Conservation (phyloP, 2,113 vertebrate genomes). For the Ariopsis seemanni region DNA sequence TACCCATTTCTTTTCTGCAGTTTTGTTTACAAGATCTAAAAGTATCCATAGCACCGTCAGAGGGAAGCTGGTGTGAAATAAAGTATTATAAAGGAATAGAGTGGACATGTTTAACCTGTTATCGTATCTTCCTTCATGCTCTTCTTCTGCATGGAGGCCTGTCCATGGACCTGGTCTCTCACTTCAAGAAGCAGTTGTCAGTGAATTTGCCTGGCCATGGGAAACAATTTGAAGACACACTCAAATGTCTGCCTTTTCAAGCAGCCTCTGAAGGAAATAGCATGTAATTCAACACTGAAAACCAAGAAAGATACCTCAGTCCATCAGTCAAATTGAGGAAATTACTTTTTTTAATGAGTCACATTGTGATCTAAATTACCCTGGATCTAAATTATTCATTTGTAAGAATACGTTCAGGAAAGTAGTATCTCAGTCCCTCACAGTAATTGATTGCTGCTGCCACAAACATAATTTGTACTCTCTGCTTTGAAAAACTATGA, state of each 20-base stretch:
- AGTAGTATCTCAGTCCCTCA: constrained; percentile 68
- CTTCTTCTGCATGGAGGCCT: constrained; percentile 33
- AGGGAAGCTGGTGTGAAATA: constrained; percentile 39
- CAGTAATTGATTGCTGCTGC: constrained; percentile 74
- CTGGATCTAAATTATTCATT: not conserved
- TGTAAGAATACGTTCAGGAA: constrained; percentile 44
- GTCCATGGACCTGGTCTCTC: constrained; percentile 65
- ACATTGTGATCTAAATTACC: no score
- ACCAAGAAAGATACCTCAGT: constrained; percentile 76
- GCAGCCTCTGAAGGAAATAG: constrained; percentile 75
- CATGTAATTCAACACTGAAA: constrained; percentile 73
- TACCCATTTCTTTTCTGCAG: not conserved
- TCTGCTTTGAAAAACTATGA: not conserved
- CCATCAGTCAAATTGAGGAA: constrained; percentile 20
- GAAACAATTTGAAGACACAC: constrained; percentile 77
- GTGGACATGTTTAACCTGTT: constrained; percentile 60
- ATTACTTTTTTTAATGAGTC: not conserved
- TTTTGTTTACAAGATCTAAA: not conserved
- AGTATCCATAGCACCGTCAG: constrained; percentile 56
- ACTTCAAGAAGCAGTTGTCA: constrained; percentile 68
- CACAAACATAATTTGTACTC: constrained; percentile 78
- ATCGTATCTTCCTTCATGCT: constrained; percentile 63
- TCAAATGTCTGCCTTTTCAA: constrained; percentile 67
- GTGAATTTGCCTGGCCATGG: constrained; percentile 80
- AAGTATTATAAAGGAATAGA: constrained; percentile 62